Evolutionary conservation across 2,888 invertebrate genomes (phyloP).

Genomic region (Eristalinus sepulchralis): DNA sequence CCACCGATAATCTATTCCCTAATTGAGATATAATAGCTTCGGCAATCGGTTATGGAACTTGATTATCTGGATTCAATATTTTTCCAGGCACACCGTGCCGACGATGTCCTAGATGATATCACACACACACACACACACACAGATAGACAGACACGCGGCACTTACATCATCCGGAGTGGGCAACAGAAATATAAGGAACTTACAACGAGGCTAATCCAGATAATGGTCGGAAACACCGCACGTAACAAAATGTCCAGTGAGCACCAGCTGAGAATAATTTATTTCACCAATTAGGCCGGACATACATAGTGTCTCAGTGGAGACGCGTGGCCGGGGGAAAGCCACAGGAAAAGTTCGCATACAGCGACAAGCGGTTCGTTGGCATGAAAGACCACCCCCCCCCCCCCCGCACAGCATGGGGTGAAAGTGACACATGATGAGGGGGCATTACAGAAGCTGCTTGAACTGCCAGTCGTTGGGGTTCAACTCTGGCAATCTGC

Average conservation of each 20-base stretch:
- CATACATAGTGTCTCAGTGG: neutral
- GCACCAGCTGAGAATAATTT: conserved; percentile 58
- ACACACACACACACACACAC: too few species aligned
- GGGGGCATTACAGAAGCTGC: neutral
- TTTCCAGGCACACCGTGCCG: conserved; percentile 8
- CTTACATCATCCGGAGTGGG: conserved; percentile 8
- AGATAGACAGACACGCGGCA: conserved; percentile 6
- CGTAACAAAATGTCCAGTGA: conserved; percentile 42
- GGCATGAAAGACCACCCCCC: neutral
- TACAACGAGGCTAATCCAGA: conserved; percentile 25
- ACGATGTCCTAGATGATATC: conserved; percentile 52
- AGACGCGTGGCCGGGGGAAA: neutral
- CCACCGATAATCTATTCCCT: conserved; percentile 19
- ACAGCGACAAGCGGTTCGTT: neutral
- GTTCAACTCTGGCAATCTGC: neutral
- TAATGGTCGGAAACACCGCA: conserved; percentile 49
- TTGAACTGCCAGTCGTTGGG: neutral
- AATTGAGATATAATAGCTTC: conserved; percentile 50
- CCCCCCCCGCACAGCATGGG: neutral
- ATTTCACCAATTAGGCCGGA: conserved; percentile 52
- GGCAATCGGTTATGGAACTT: conserved; percentile 33
- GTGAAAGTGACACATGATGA: neutral
- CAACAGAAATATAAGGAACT: neutral
- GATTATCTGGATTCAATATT: conserved; percentile 34
- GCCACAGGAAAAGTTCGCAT: neutral